These are phyloP conservation scores for Euplexia lucipara DNA, from an alignment of 2,888 invertebrate species.

Conservation along the genomic window DNA sequence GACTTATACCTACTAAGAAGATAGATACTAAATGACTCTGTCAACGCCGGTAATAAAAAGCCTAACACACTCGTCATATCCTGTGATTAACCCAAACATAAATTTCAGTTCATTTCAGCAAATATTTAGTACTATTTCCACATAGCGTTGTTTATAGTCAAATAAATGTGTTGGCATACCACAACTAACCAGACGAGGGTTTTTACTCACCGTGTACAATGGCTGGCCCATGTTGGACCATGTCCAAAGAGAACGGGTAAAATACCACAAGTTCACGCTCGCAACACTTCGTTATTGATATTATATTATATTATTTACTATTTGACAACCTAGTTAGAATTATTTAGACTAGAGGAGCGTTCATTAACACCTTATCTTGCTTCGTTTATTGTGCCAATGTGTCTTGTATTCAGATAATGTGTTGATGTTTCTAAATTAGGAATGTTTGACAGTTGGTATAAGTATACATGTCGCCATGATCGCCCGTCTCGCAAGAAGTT, in stretches of 20 bases:
- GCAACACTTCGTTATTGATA: conserved; percentile 40
- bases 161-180: conserved; percentile 53
- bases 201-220: conserved; percentile 53
- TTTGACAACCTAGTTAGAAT: conserved; percentile 44
- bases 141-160: conserved; percentile 38
- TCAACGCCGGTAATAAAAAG: conserved; percentile 36
- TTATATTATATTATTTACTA: conserved; percentile 44
- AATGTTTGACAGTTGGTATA: conserved; percentile 34
- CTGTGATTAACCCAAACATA: conserved; percentile 43
- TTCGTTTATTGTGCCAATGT: conserved; percentile 49
- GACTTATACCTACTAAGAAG: background rate
- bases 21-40: conserved; percentile 8
- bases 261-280: conserved; percentile 44
- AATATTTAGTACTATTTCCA: conserved; percentile 41
- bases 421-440: conserved; percentile 45
- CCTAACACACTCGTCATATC: conserved; percentile 28
- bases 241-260: conserved; percentile 57
- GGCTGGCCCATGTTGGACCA: conserved; percentile 49
- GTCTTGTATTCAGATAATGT: conserved; percentile 37
- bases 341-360: conserved; percentile 43
- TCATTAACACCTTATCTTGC: conserved; percentile 48
- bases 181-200: conserved; percentile 44
- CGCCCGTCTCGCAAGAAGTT: too few relatives aligned
- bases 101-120: conserved; percentile 14
- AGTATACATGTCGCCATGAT: conserved; percentile 4